These are phyloP conservation scores for Palythoa grandis DNA, from an alignment of 92 coral and sea anemone species.

Conservation along the genomic window DNA sequence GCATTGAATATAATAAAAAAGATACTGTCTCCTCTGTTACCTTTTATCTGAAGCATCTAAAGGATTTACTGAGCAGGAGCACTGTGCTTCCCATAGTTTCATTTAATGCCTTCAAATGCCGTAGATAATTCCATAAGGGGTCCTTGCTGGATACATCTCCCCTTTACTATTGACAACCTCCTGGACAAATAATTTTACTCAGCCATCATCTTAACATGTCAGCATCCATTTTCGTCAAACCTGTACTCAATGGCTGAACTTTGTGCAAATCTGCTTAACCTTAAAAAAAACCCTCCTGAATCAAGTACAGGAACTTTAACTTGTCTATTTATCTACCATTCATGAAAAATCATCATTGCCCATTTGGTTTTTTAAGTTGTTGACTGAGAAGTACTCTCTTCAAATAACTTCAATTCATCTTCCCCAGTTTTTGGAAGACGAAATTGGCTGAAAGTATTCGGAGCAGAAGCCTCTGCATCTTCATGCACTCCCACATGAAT, in stretches of 20 bases:
- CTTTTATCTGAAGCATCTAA: conserved; percentile 42
- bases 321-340: conserved; percentile 53
- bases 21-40: conserved; percentile 18
- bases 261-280: conserved; percentile 41
- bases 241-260: conserved; percentile 50
- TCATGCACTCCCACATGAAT: neutral
- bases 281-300: conserved; percentile 57
- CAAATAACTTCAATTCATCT: conserved; percentile 51
- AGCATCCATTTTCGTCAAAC: conserved; percentile 54
- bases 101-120: conserved; percentile 47
- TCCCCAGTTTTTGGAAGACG: conserved; percentile 49
- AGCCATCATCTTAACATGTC: conserved; percentile 60
- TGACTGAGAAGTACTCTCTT: conserved; percentile 41
- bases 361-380: conserved; percentile 51
- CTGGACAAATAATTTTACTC: conserved; percentile 62
- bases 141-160: conserved; percentile 53
- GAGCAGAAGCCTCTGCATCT: conserved; percentile 46
- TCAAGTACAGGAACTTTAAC: conserved; percentile 60
- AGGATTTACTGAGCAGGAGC: conserved; percentile 35
- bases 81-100: conserved; percentile 50
- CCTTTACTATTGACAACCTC: conserved; percentile 60
- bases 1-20: conserved; percentile 1
- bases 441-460: conserved; percentile 46
- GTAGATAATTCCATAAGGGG: conserved; percentile 45
- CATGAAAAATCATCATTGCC: conserved; percentile 52